phyloP scores from a whole-genome alignment of 2,797 vertebrate species.

The Sebastiscus albofasciatus region DNA sequence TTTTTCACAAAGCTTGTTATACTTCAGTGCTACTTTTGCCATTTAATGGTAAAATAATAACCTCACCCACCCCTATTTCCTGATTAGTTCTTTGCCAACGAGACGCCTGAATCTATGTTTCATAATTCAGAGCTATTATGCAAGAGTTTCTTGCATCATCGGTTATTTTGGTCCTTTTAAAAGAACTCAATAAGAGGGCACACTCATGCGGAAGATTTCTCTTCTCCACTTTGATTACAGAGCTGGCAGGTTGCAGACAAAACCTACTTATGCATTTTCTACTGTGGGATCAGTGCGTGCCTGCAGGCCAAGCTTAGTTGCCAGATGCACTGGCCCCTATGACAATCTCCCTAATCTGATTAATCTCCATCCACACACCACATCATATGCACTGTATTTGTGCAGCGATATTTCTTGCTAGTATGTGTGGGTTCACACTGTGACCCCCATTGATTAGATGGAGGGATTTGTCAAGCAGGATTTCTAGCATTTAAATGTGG shows the following conservation, averaged over 20 bases:
- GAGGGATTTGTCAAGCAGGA: not conserved
- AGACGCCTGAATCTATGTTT: constrained; percentile 15
- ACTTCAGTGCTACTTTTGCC: not conserved
- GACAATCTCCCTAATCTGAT: constrained; percentile 67
- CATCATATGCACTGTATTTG: constrained; percentile 50
- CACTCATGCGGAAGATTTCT: constrained; percentile 51
- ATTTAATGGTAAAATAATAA: constrained; percentile 1
- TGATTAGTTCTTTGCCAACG: constrained; percentile 18
- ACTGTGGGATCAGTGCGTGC: constrained; percentile 53
- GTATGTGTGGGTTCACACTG: not conserved
- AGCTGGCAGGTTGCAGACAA: constrained; percentile 59
- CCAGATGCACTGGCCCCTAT: constrained; percentile 60
- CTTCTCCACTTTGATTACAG: constrained; percentile 59
- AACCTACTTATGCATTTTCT: constrained; percentile 58
- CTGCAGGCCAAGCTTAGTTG: constrained; percentile 63
- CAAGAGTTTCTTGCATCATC: constrained; percentile 47
- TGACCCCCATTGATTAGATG: constrained; percentile 6
- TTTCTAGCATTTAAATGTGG: not conserved
- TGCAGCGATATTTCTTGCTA: constrained; percentile 20
- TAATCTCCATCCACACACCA: constrained; percentile 59
- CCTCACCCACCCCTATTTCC: not conserved
- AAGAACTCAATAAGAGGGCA: constrained; percentile 49
- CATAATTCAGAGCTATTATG: constrained; percentile 45
- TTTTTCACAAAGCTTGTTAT: not conserved
- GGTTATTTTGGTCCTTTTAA: constrained; percentile 38